Percentiles rank a stretch among this genome's conserved stretches.
phyloP scores from a whole-genome alignment of 2,113 vertebrate genomes.

The Opisthocomus hoazin region DNA sequence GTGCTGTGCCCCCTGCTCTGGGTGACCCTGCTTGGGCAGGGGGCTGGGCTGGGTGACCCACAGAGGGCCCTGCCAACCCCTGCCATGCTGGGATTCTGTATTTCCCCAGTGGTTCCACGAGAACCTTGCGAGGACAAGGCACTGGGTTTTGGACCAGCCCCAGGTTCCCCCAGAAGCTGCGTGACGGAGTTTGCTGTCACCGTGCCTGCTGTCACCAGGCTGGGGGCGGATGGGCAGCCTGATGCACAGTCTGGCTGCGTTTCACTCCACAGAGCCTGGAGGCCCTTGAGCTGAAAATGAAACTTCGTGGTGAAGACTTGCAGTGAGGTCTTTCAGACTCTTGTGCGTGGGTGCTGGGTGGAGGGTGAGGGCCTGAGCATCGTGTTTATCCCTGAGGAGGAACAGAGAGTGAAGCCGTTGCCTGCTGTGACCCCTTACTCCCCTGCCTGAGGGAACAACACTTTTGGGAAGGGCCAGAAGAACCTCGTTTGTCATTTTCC shows the following conservation, averaged over 20 bases:
- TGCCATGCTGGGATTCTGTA: too few relatives aligned
- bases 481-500: background rate
- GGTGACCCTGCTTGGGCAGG: too few relatives aligned
- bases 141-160: rapidly evolving
- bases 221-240: too few relatives aligned
- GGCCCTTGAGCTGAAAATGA: background rate
- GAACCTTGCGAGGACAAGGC: background rate
- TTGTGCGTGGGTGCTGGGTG: background rate
- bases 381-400: background rate
- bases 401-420: background rate
- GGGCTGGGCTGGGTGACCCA: too few relatives aligned
- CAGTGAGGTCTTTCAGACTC: background rate
- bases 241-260: rapidly evolving
- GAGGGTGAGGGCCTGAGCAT: background rate
- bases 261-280: background rate
- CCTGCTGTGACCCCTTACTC: too few relatives aligned
- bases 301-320: background rate
- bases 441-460: background rate
- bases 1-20: too few relatives aligned
- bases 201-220: background rate
- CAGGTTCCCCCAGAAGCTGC: background rate
- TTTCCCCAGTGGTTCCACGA: background rate
- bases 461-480: background rate
- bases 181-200: background rate
- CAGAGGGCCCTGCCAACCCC: too few relatives aligned